A percentile compares a stretch with the other conserved stretches of the same genome.
Evolutionary conservation across 2,113 vertebrate species (phyloP).

Genomic region (Geococcyx californianus): DNA sequence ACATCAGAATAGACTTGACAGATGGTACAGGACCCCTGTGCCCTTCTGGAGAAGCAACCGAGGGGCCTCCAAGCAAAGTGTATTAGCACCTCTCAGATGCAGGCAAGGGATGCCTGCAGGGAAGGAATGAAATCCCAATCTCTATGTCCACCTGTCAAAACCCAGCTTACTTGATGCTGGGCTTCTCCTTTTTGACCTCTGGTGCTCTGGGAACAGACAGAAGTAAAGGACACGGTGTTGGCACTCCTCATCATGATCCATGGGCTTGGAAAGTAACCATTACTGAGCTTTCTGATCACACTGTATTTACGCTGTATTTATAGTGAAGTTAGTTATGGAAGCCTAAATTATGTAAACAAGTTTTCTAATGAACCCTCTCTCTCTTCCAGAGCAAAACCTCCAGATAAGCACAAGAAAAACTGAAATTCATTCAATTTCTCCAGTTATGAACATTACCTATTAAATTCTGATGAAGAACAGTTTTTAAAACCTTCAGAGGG

Average conservation of each 20-base stretch:
- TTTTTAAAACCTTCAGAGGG: neutral
- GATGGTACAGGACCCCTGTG: constrained; percentile 13
- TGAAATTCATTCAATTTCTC: neutral
- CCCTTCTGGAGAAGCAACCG: neutral
- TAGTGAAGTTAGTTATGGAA: neutral
- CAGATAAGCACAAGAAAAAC: neutral
- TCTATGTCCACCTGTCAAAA: accelerated
- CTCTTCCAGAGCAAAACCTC: neutral
- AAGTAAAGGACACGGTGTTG: neutral
- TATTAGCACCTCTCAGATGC: neutral
- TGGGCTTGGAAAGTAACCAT: neutral
- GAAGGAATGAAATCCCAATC: neutral
- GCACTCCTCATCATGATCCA: neutral
- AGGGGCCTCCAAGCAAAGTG: neutral
- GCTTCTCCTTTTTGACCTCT: neutral
- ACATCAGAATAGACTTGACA: neutral
- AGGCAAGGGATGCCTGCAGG: neutral
- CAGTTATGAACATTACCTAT: neutral
- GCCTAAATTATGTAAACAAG: neutral
- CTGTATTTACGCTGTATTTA: neutral
- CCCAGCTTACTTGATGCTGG: neutral
- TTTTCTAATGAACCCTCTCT: neutral
- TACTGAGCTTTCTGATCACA: neutral
- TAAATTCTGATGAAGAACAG: neutral
- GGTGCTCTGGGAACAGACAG: neutral